Conservation (phyloP, 2,797 vertebrate species). For the Oreochromis mossambicus region DNA sequence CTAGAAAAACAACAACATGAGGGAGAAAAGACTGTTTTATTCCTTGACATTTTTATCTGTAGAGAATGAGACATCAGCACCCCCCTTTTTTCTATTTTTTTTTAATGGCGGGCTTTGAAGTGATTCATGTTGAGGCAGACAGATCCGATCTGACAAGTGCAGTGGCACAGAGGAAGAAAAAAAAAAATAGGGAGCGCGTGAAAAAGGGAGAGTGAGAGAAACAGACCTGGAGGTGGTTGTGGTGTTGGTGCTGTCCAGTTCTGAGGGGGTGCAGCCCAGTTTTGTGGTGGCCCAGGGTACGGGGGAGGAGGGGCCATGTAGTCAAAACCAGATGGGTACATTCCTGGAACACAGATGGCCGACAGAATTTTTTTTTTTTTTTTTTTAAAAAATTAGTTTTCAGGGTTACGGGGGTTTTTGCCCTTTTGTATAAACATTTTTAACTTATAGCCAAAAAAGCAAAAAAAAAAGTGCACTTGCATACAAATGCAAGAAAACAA, state of each 20-base stretch:
- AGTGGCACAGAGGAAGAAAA: constrained; percentile 43
- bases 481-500: not conserved
- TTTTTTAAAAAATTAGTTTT: no score
- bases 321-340: constrained; percentile 73
- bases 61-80: constrained; percentile 30
- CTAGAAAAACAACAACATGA: not conserved
- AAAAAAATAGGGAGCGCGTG: not conserved
- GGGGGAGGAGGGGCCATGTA: constrained; percentile 85
- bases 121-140: constrained; percentile 61
- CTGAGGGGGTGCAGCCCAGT: constrained; percentile 69
- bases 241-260: constrained; percentile 63
- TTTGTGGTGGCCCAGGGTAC: constrained; percentile 79
- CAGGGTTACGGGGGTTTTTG: no score
- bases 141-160: constrained; percentile 63
- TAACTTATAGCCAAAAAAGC: not conserved
- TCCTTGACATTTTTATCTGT: constrained; percentile 9
- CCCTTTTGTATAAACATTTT: no score
- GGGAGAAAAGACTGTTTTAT: not conserved
- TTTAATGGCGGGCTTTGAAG: constrained; percentile 18
- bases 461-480: not conserved
- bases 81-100: not conserved
- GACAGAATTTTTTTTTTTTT: not conserved
- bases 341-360: constrained; percentile 56
- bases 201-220: not conserved
- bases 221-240: constrained; percentile 65